Evolutionary conservation across 2,113 vertebrate genomes (phyloP).

Genomic region (Seriola dumerili): DNA sequence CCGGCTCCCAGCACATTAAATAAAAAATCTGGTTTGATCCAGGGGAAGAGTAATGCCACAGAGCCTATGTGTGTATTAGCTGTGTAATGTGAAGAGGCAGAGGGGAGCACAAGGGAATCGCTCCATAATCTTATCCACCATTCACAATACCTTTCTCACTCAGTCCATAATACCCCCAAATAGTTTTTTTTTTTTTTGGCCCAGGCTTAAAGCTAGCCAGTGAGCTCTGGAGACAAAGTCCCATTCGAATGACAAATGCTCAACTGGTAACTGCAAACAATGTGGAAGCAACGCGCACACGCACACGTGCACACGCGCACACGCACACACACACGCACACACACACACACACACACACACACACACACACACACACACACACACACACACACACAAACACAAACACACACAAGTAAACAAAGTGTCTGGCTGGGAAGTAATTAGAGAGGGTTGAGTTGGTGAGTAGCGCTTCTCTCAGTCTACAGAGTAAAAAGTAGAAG

Average conservation of each 20-base stretch:
- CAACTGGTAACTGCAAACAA: slow-evolving; percentile 57
- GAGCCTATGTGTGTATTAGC: slow-evolving; percentile 74
- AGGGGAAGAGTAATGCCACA: slow-evolving; percentile 67
- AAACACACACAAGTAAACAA: slow-evolving; percentile 36
- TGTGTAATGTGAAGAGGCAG: slow-evolving; percentile 76
- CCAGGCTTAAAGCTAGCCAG: slow-evolving; percentile 74
- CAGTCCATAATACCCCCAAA: slow-evolving; percentile 84
- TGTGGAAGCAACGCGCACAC: slow-evolving; percentile 32
- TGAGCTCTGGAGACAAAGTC: slow-evolving; percentile 81
- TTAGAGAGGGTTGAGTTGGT: slow-evolving; percentile 64
- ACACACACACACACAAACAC: slow-evolving; percentile 10
- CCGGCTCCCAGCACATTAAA: slow-evolving; percentile 57
- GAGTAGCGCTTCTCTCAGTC: slow-evolving; percentile 45
- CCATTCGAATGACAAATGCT: slow-evolving; percentile 85
- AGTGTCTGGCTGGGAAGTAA: slow-evolving; percentile 63
- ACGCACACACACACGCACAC: slow-evolving; percentile 10
- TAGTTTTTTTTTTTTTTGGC: slow-evolving; percentile 80
- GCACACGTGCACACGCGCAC: slow-evolving; percentile 3
- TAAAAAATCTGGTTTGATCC: slow-evolving; percentile 72
- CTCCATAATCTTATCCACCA: slow-evolving; percentile 79
- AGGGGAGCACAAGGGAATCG: slow-evolving; percentile 65
- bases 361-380: slow-evolving; percentile 7
- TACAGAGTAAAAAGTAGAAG: slow-evolving; percentile 27
- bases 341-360: slow-evolving; percentile 7
- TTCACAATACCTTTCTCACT: slow-evolving; percentile 78